A percentile compares a stretch with the other conserved stretches of the same genome.
phyloP scores from a whole-genome alignment of 2,888 invertebrate species.

The Lepidocyrtinus sp. region DNA sequence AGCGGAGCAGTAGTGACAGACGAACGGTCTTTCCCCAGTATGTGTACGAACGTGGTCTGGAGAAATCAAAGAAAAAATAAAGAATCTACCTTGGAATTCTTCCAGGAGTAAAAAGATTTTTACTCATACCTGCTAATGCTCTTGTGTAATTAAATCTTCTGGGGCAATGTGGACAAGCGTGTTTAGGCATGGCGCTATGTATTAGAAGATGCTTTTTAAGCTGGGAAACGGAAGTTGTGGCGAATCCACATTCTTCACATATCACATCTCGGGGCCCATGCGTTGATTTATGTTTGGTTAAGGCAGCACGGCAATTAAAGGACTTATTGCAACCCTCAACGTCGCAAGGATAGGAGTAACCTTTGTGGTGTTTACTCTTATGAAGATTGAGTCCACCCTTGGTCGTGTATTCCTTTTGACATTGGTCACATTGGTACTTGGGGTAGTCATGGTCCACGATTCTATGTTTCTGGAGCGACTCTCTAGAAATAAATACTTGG shows the following conservation, averaged over 20 bases:
- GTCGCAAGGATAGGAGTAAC: background rate
- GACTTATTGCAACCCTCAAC: background rate
- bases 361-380: background rate
- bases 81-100: background rate
- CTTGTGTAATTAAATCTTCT: background rate
- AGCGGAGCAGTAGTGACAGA: too few species aligned
- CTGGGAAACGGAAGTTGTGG: background rate
- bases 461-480: background rate
- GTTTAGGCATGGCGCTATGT: background rate
- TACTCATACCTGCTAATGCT: background rate
- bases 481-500: background rate
- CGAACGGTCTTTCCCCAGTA: background rate
- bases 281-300: background rate
- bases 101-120: background rate
- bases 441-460: background rate
- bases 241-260: background rate
- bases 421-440: background rate
- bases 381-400: background rate
- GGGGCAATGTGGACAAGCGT: background rate
- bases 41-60: background rate
- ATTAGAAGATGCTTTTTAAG: background rate
- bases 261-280: background rate
- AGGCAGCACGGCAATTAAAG: background rate
- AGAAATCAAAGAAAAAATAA: background rate
- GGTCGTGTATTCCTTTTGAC: background rate